Conservation (phyloP, 2,888 invertebrate species). For the Blastobasis adustella region DNA sequence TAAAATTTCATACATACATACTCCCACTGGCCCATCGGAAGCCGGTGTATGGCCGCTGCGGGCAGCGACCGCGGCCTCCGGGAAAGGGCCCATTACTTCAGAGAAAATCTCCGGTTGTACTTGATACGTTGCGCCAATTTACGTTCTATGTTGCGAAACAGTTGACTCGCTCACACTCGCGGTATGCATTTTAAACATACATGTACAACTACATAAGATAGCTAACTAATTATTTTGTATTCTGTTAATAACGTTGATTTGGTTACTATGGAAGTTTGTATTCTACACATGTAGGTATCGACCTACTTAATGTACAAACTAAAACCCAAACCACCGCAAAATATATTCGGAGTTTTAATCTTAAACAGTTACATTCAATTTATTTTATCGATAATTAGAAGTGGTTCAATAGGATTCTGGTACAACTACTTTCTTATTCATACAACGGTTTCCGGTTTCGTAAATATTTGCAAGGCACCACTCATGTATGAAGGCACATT, state of each 20-base stretch:
- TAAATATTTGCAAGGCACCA: constrained; percentile 12
- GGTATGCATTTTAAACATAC: neutral
- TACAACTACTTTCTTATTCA: constrained; percentile 12
- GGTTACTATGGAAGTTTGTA: too few relatives aligned
- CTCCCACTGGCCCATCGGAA: constrained; percentile 24
- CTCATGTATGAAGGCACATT: neutral
- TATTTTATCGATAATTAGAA: too few relatives aligned
- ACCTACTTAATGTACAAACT: too few relatives aligned
- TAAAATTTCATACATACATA: constrained; percentile 25
- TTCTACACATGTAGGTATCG: too few relatives aligned
- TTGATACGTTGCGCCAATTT: constrained; percentile 5
- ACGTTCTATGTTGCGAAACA: neutral
- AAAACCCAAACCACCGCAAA: too few relatives aligned
- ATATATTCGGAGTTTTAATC: too few relatives aligned
- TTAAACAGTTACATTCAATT: too few relatives aligned
- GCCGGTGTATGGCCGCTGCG: constrained; percentile 25
- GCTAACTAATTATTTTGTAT: too few relatives aligned
- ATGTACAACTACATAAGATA: too few relatives aligned
- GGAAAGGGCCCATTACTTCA: constrained; percentile 38
- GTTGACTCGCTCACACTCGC: neutral
- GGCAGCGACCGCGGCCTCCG: constrained; percentile 31
- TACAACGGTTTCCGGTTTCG: constrained; percentile 12
- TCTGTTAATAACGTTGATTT: too few relatives aligned
- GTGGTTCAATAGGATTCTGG: too few relatives aligned
- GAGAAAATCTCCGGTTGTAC: constrained; percentile 33